Evolutionary conservation across 2,113 vertebrate genomes (phyloP), one percentile per base, ranked within the genome.

Genomic region (Sprattus sprattus): DNA sequence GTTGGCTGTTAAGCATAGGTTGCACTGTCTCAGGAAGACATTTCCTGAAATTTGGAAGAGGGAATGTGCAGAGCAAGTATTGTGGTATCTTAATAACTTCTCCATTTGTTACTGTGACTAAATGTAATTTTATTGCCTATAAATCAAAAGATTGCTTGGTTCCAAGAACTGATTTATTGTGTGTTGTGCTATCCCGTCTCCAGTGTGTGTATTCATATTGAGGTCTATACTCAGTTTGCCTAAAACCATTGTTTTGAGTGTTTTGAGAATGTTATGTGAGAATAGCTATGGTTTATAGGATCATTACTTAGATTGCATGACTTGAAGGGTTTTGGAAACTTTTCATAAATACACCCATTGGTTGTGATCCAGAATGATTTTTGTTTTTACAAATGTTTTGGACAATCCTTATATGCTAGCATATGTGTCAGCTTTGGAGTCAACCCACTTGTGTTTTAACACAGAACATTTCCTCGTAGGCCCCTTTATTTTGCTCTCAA

Each of bases 51-150:
- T 60, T 44, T 86, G 81, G 75, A 78, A 49, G 18, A 45, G 57
- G 25, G 85, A 86, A 84, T 71, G 47, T 84, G 67, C 83, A 81
- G 75, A 89, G 83, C 75, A 87, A 86, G 83, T 81, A 75, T 45
- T 49, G 87, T 82, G 85, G 87, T 85, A 88, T 85, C 80, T 86
- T 88, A 88, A 87, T 88, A 86, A 87, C 87, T 87, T 86, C 52
- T 87, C 83, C 50, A 87, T 87, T 85, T 88, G 87, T 88, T 87
- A 49, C 82, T 88, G 64, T 86, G 83, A 86, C 88, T 87, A 54
- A 85, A 89, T 86, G 84, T 84, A 83, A 84, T 83, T 88, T 84
- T 86, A 85, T 87, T 83, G 75, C 84, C 84, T 85, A 84, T 89
- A 84, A 87, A 88, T 89, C 82, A 88, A 57, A 85, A 81, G 82